Conservation (phyloP, 2,888 invertebrate species). For the Desoria tigrina region DNA sequence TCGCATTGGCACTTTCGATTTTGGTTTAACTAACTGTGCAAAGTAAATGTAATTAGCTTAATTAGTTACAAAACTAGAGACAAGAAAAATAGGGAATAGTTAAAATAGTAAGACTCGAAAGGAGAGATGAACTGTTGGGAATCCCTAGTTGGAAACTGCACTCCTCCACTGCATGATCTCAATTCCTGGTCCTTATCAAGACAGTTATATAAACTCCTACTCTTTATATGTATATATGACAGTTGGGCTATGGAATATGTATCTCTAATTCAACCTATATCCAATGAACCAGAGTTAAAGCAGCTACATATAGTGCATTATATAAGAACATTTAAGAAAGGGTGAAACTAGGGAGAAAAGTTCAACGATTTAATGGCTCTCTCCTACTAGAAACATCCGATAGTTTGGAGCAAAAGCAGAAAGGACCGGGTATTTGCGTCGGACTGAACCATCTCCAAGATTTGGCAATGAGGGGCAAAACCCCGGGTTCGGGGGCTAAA, state of each 20-base stretch:
- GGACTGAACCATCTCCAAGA: constrained; percentile 7
- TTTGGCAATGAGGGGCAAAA: not conserved
- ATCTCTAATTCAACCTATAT: not conserved
- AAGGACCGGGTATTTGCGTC: constrained; percentile 8
- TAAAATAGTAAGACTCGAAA: no score
- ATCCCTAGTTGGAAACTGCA: no score
- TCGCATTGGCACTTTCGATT: constrained; percentile 19
- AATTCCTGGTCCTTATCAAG: no score
- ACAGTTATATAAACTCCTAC: no score
- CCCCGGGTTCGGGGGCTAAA: not conserved
- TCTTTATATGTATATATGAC: no score
- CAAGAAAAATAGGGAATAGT: no score
- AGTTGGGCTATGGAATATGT: not conserved
- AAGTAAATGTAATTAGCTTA: not conserved
- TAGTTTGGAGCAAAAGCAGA: constrained; percentile 6
- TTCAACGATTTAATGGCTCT: not conserved
- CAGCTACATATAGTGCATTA: no score
- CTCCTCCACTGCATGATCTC: no score
- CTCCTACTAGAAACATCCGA: not conserved
- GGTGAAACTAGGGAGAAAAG: constrained; percentile 8
- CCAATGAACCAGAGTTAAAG: no score
- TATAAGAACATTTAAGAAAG: no score
- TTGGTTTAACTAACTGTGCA: not conserved
- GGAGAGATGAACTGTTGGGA: no score
- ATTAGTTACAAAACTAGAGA: not conserved